A percentile compares a stretch with the other conserved stretches of the same genome.
phyloP scores from a whole-genome alignment of 2,888 invertebrate genomes.

The Chrysolina americana region DNA sequence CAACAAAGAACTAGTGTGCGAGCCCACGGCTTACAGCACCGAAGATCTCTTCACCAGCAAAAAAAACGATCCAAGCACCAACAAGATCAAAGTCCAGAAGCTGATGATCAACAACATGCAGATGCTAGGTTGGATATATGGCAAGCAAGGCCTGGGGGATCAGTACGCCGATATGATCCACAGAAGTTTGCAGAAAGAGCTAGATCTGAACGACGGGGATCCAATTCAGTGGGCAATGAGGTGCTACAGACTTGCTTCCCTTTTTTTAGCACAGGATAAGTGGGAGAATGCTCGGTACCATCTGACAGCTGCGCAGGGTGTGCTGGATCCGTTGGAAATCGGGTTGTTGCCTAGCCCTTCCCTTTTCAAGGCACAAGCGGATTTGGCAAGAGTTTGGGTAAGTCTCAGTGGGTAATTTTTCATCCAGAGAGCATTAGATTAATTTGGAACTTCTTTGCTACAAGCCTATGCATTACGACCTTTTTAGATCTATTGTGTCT shows the following conservation, averaged over 20 bases:
- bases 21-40: constrained; percentile 64
- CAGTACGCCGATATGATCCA: constrained; percentile 74
- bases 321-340: constrained; percentile 73
- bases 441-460: too few species aligned
- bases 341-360: constrained; percentile 62
- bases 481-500: too few species aligned
- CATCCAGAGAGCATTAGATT: too few species aligned
- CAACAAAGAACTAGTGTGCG: constrained; percentile 52
- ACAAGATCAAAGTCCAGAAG: constrained; percentile 68
- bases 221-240: constrained; percentile 74
- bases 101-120: constrained; percentile 76
- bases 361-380: constrained; percentile 61
- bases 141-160: constrained; percentile 72
- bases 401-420: too few species aligned
- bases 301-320: constrained; percentile 75
- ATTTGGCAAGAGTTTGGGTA: constrained; percentile 75
- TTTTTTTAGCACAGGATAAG: constrained; percentile 70
- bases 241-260: constrained; percentile 70
- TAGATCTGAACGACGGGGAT: constrained; percentile 74
- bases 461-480: too few species aligned
- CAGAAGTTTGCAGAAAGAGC: constrained; percentile 72
- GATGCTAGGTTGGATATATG: constrained; percentile 76
- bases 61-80: constrained; percentile 61
- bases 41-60: constrained; percentile 72
- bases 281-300: constrained; percentile 74